Conservation (phyloP, 2,113 vertebrate genomes). For the Gymnorhina tibicen region DNA sequence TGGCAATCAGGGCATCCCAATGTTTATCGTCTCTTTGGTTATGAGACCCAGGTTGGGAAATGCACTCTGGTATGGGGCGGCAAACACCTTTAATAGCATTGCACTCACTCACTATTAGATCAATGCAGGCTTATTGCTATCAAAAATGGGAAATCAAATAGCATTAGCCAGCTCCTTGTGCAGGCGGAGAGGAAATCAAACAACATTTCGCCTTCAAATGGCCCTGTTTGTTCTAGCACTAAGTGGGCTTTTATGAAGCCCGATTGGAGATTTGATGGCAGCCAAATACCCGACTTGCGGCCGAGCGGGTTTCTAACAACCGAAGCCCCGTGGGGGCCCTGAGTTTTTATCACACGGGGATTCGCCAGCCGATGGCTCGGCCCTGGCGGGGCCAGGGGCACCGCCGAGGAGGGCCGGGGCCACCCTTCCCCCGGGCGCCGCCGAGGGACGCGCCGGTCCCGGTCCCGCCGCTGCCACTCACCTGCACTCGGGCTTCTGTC, state of each 20-base stretch:
- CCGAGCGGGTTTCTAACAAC: conserved; percentile 71
- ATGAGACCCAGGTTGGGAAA: conserved; percentile 90
- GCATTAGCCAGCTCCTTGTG: conserved; percentile 87
- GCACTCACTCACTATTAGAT: conserved; percentile 95
- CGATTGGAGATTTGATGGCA: conserved; percentile 87
- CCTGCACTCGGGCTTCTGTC: conserved; percentile 96
- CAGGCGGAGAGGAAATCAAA: conserved; percentile 89
- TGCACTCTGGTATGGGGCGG: conserved; percentile 85
- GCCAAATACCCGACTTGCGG: conserved; percentile 84
- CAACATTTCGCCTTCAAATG: conserved; percentile 86
- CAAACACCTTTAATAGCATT: conserved; percentile 98
- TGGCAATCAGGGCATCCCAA: conserved; percentile 84
- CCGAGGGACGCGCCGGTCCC: background rate
- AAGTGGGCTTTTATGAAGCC: conserved; percentile 96
- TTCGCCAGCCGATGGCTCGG: background rate
- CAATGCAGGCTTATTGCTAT: conserved; percentile 98
- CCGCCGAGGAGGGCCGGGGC: background rate
- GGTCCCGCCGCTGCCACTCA: conserved; percentile 69
- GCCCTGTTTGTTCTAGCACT: conserved; percentile 91
- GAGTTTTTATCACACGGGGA: conserved; percentile 45
- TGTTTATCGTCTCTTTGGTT: conserved; percentile 98
- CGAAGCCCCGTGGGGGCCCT: conserved; percentile 45
- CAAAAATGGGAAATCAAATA: conserved; percentile 99
- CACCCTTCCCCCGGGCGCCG: background rate
- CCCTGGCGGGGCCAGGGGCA: background rate